Evolutionary conservation across 2,797 vertebrate species (phyloP), one percentile per base, ranked within the genome.

Genomic region (Sebastiscus tertius): DNA sequence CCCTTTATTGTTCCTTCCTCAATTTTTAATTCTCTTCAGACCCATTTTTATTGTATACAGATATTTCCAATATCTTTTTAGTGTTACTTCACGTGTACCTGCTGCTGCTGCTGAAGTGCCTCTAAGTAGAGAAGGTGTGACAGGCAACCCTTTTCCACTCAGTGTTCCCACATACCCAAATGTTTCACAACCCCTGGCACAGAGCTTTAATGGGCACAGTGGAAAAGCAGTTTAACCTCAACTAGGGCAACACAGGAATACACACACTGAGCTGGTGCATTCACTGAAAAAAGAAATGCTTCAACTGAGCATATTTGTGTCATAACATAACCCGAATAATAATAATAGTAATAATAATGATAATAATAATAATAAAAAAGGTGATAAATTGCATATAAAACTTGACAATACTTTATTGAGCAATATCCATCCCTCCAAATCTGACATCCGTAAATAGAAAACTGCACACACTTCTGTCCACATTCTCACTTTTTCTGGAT

Each of bases 391-490:
- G 24, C 54, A 72, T 75, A 65, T 67, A 82, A 77, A 87, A 77
- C 75, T 56, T 74, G 18, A 82, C 72, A 82, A 80, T 83, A 36
- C 46, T 94, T 93, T 94, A 93, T 95, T 93, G 68, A 88, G 82
- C 72, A 82, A 72, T 82, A 85, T 74, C 34, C 62, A 81, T 58
- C 66, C 60, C 34, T 82, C 65, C 81, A 78, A 83, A 65, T 68
- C 33, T 59, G 73, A 85, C 56, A 83, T 33, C 64, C 24, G 14
- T 58, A 58, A 81, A 86, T 85, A 89, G 59, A 88, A 92, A 93
- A 88, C 75, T 54, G 60, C 76, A 88, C 65, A 73, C 55, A 36
- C 49, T 61, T 82, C 71, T 36, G 65, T 70, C 64, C 69, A 83
- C 71, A 55, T 29, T 80, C 65, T 79, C 22, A 65, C 61, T 52